Evolutionary conservation across 1,140 invertebrate genomes (phyloP), one percentile per base, ranked within the genome.

Genomic region (Oppia nitens): DNA sequence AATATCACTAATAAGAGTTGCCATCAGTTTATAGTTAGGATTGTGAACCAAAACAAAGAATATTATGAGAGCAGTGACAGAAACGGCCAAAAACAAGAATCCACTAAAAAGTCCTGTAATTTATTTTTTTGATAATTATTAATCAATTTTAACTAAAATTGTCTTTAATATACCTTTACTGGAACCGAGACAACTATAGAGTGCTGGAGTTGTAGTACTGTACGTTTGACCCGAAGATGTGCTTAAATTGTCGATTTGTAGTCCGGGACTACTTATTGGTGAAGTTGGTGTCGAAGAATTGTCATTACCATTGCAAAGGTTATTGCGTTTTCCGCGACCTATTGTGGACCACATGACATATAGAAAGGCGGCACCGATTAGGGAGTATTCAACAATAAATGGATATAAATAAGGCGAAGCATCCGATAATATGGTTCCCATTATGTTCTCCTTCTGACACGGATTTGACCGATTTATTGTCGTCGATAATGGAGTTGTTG

Each of bases 341-440:
- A 94, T 92, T 71, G 91, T 88, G 68, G 85, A 85, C 91, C 91
- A 97, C 83, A 97, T 95, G 48, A 96, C 87, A 71, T 94, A 97
- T 66, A 97, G 84, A 26, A 98, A 88, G 53, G 92, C 91, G 24
- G 93, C 92, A 21, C 89, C 91, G 68, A 98, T 95, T 49, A 98
- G 74, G 60, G 89, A 92, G 72, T 96, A 97, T 70, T 97, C 90
- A 66, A 97, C 91, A 64, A 95, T 95, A 70, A 93, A 93, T 0
- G 91, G 92, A 73, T 88, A 96, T 23, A 96, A 75, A 70, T 91
- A 95, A 0, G 90, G 89, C 3, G 87, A 85, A 2, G 87, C 84
- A 67, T 91, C 86, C 1, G 60, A 59, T 63, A 86, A 81, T 60
- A 92, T 90, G 17, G 81, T 88, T 12, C 66, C 66, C 65, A 67